These are phyloP conservation scores for Paedocypris micromegethes DNA, from an alignment of 2,797 vertebrate genomes.

Conservation along the genomic window DNA sequence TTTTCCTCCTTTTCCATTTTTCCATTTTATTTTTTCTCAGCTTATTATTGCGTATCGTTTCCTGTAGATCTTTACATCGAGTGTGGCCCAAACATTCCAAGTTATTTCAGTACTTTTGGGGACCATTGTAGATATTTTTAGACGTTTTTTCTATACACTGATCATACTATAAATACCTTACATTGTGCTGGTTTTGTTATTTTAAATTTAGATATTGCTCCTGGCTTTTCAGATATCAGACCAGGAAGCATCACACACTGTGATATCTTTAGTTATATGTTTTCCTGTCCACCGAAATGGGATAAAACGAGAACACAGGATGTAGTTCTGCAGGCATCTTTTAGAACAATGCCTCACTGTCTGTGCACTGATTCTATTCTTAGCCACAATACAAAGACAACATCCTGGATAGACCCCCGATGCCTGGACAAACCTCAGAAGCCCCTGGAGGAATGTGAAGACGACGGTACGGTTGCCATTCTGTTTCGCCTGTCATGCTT, in stretches of 20 bases:
- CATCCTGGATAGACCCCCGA: constrained; percentile 98
- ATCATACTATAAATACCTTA: constrained; percentile 5
- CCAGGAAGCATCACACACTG: constrained; percentile 14
- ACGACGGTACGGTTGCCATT: constrained; percentile 79
- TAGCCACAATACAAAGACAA: constrained; percentile 99
- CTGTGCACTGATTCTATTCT: constrained; percentile 49
- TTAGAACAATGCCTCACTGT: constrained; percentile 35
- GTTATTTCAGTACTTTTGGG: not conserved
- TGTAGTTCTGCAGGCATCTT: constrained; percentile 24
- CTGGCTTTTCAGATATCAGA: constrained; percentile 22
- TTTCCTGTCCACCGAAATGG: constrained; percentile 11
- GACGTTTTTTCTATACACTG: not conserved
- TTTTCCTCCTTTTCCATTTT: too few species aligned
- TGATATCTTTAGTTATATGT: constrained; percentile 14
- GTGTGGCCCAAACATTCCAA: not conserved
- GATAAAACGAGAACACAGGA: constrained; percentile 15
- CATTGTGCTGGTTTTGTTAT: not conserved
- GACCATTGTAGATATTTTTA: not conserved
- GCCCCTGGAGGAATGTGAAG: constrained; percentile 98
- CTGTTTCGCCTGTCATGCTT: not conserved
- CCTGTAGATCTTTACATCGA: too few species aligned
- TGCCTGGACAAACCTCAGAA: constrained; percentile 98
- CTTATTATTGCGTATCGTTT: too few species aligned
- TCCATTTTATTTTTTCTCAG: too few species aligned
- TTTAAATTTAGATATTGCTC: constrained; percentile 12